Percentiles rank a stretch among this genome's conserved stretches.
These are phyloP conservation scores for Mythimna impura DNA, from an alignment of 2,888 invertebrate genomes.

Conservation along the genomic window DNA sequence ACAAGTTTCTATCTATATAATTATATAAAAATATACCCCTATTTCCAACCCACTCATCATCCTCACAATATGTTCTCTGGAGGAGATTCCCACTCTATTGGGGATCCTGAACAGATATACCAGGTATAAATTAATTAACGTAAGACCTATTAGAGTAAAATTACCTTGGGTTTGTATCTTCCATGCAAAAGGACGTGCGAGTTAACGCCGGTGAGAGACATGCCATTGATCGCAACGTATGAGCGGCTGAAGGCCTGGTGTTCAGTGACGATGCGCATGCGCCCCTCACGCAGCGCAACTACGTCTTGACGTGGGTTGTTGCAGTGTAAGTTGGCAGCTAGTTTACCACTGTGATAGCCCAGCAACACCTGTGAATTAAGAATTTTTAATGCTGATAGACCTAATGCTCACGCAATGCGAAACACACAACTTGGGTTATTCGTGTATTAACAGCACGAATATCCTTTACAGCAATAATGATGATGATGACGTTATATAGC, in stretches of 20 bases:
- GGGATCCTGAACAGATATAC: too few species aligned
- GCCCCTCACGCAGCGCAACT: conserved; percentile 85
- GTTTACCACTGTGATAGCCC: conserved; percentile 91
- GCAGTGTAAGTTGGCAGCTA: conserved; percentile 93
- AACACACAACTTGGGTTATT: too few species aligned
- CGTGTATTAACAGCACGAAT: too few species aligned
- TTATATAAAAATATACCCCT: too few species aligned
- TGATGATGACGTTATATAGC: too few species aligned
- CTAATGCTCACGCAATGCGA: not conserved
- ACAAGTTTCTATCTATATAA: too few species aligned
- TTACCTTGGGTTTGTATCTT: conserved; percentile 73
- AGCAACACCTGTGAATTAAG: conserved; percentile 82
- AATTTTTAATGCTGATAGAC: not conserved
- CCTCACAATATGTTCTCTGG: too few species aligned
- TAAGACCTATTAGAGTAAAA: not conserved
- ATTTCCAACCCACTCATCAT: too few species aligned
- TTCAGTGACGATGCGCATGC: conserved; percentile 90
- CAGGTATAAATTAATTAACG: too few species aligned
- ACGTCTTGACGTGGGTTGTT: conserved; percentile 87
- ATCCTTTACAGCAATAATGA: too few species aligned
- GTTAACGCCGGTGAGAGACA: conserved; percentile 75
- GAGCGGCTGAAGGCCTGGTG: conserved; percentile 89
- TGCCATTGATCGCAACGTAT: conserved; percentile 74
- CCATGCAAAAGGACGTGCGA: conserved; percentile 75
- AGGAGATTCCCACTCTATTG: too few species aligned